Evolutionary conservation across 2,888 invertebrate genomes (phyloP).

Genomic region (Mimachlamys varia): DNA sequence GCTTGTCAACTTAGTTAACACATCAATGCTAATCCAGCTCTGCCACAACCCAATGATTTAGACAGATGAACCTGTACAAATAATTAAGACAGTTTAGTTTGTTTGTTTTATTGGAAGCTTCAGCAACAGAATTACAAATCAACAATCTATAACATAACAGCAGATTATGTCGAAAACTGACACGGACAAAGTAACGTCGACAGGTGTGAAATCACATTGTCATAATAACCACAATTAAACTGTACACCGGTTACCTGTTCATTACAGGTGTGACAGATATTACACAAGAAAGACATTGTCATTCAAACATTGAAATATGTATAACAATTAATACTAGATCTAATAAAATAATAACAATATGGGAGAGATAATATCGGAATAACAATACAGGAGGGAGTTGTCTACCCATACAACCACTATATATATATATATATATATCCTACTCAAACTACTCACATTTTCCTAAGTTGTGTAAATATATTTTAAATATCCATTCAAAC

Average conservation of each 20-base stretch:
- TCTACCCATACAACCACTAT: too few species aligned
- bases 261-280: conserved; percentile 1
- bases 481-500: too few species aligned
- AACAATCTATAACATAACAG: neutral
- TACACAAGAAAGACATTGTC: neutral
- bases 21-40: neutral
- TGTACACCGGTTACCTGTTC: neutral
- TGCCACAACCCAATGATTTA: neutral
- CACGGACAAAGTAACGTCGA: neutral
- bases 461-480: too few species aligned
- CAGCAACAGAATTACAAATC: conserved; percentile 18
- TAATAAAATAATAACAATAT: neutral
- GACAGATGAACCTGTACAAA: neutral
- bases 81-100: neutral
- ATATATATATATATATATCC: too few species aligned
- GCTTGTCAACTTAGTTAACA: too few species aligned
- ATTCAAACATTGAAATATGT: neutral
- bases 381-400: neutral
- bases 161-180: neutral
- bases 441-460: too few species aligned
- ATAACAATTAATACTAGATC: neutral
- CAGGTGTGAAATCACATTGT: neutral
- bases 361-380: neutral
- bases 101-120: conserved; percentile 20
- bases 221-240: neutral